Evolutionary conservation across 2,113 vertebrate species (phyloP).

Genomic region (Crotalus viridis): DNA sequence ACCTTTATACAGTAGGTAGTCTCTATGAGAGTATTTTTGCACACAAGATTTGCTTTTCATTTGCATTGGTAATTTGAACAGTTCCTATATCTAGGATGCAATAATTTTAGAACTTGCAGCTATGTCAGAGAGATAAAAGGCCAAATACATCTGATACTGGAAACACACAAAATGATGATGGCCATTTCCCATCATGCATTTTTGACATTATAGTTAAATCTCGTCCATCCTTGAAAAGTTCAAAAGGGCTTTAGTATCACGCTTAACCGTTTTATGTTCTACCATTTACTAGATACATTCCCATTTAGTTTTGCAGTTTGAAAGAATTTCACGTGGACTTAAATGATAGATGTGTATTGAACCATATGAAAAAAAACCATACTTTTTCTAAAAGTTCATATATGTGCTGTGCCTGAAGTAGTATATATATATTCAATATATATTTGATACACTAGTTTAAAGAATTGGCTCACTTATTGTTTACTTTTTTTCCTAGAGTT

Average conservation of each 20-base stretch:
- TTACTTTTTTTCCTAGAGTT: slow-evolving; percentile 77
- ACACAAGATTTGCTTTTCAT: too few relatives aligned
- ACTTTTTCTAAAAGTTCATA: not conserved
- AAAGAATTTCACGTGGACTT: not conserved
- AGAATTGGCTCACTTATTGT: not conserved
- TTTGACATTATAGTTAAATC: not conserved
- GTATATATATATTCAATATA: not conserved
- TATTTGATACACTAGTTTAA: not conserved
- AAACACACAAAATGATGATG: not conserved
- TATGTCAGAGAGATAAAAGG: not conserved
- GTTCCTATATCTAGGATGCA: not conserved
- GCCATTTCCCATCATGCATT: not conserved
- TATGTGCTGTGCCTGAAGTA: not conserved
- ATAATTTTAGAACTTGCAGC: not conserved
- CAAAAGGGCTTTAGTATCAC: not conserved
- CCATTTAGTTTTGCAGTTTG: not conserved
- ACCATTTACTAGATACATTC: not conserved
- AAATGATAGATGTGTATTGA: not conserved
- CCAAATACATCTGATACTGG: not conserved
- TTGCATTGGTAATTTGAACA: too few relatives aligned
- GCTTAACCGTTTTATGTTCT: not conserved
- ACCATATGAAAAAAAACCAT: not conserved
- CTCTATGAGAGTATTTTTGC: too few relatives aligned
- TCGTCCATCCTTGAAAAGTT: not conserved
- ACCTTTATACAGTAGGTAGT: too few relatives aligned